A percentile compares a stretch with the other conserved stretches of the same genome.
Evolutionary conservation across 2,797 vertebrate genomes (phyloP).

Genomic region (Heteromormyrus szaboi): DNA sequence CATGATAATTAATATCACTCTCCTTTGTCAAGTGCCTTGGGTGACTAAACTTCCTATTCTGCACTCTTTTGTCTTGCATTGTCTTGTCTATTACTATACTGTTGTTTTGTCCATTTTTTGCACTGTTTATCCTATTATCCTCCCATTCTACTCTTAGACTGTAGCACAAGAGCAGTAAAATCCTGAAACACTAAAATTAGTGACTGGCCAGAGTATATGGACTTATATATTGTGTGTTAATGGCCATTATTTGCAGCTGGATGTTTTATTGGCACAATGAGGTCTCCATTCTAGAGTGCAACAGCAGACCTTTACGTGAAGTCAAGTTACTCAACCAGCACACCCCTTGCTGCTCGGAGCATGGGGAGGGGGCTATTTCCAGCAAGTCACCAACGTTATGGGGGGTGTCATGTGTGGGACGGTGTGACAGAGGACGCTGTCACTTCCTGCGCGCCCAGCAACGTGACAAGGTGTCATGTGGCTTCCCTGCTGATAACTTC

Average conservation of each 20-base stretch:
- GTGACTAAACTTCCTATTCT: background rate
- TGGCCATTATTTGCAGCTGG: background rate
- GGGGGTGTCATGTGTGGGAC: conserved; percentile 1
- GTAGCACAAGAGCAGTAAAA: background rate
- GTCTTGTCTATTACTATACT: background rate
- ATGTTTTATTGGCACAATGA: background rate
- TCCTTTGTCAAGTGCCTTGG: background rate
- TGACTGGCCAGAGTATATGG: background rate
- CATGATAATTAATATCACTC: background rate
- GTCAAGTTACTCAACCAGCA: background rate
- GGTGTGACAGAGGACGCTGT: conserved; percentile 14
- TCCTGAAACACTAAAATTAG: background rate
- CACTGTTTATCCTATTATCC: background rate
- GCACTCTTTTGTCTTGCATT: background rate
- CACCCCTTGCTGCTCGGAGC: background rate
- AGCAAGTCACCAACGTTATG: background rate
- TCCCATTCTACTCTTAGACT: background rate
- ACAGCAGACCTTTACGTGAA: background rate
- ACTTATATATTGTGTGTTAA: background rate
- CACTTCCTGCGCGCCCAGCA: conserved; percentile 4
- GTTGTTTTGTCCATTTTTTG: background rate
- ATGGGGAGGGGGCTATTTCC: background rate
- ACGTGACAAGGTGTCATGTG: conserved; percentile 11
- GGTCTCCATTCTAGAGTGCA: background rate
- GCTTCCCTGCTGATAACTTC: conserved; percentile 12